Evolutionary conservation across 2,888 invertebrate species (phyloP), one percentile per base, ranked within the genome.

Genomic region (Melieria crassipennis): DNA sequence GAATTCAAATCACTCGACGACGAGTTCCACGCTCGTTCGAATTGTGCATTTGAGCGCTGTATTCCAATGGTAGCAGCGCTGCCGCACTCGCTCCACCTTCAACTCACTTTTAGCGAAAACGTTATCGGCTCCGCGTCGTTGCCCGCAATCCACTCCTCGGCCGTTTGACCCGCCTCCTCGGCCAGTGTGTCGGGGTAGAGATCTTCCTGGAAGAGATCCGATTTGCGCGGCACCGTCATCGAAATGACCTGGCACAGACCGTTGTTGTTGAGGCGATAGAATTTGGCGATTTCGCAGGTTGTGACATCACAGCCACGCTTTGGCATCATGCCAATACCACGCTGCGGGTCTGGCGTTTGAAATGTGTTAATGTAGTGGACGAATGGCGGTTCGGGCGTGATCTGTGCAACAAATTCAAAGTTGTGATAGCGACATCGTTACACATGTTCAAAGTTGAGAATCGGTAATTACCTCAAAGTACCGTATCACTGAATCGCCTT

Each of bases 211-310:
- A 98, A 98, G 81, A 96, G 90, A 88, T 97, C 97, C 75, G 97
- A 97, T 91, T 98, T 98, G 85, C 98, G 91, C 43, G 98, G 98
- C 71, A 98, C 98, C 70, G 98, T 98, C 97, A 99, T 97, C n/a
- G 97, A 96, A 73, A 87, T 85, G 79, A 92, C 92, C 90, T 98
- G 98, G 87, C 97, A 97, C 66, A 97, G 89, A 69, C 96, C 96
- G 47, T 94, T 95, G 87, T 96, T 96, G 88, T 98, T 98, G 72
- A 99, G 90, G 80, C 98, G 92, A 89, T 96, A 99, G 89, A 99
- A 98, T 86, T 98, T 92, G 79, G 94, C 90, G 79, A 99, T 96
- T 89, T 99, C 99, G 87, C 98, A 98, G 76, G 93, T 92, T 76
- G 92, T 93, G 68, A 97, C 95, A 88, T 98, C 97, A 87, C 96